A percentile compares a stretch with the other conserved stretches of the same genome.
Conservation (phyloP, 2,888 invertebrate species). For the Opisthograptis luteolata region DNA sequence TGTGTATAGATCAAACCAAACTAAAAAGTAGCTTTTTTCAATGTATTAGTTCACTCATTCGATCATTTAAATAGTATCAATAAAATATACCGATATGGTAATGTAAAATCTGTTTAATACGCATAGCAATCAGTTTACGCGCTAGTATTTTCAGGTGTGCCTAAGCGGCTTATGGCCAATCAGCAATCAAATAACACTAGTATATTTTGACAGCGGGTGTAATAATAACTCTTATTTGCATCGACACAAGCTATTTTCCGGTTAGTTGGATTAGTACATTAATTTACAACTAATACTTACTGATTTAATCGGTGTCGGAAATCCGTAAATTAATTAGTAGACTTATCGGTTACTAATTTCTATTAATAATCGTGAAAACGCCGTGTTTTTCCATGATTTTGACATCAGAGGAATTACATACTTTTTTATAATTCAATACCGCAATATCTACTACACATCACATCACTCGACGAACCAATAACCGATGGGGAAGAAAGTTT, state of each 20-base stretch:
- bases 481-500: no score
- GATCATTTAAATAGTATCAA: no score
- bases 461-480: no score
- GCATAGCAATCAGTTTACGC: constrained; percentile 7
- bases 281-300: not conserved
- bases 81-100: constrained; percentile 1
- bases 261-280: constrained; percentile 15
- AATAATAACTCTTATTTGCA: constrained; percentile 30
- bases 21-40: no score
- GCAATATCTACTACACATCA: no score
- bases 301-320: not conserved
- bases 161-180: constrained; percentile 34
- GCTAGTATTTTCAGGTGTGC: constrained; percentile 16
- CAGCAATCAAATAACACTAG: constrained; percentile 32
- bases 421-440: no score
- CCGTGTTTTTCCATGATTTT: no score
- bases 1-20: no score
- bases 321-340: not conserved
- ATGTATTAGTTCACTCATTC: no score
- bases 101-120: constrained; percentile 12
- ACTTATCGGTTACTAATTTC: not conserved
- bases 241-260: constrained; percentile 20
- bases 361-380: not conserved
- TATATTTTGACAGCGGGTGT: constrained; percentile 32
- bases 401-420: no score